Conservation (phyloP, 2,797 vertebrate genomes). For the Hydrolagus colliei region DNA sequence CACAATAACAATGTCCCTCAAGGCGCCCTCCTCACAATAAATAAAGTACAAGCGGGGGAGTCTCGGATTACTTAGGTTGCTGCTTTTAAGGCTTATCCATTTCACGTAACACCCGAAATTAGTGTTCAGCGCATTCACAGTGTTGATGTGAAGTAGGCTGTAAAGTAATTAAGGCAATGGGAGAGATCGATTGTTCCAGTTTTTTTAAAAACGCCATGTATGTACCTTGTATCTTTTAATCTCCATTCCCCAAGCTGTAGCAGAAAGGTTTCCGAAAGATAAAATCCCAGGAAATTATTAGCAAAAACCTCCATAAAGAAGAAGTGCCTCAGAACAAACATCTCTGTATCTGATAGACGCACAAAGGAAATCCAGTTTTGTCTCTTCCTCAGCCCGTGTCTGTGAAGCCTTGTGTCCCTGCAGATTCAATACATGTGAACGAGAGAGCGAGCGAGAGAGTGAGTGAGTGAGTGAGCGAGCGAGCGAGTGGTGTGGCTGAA, state of each 20-base stretch:
- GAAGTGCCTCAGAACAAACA: constrained; percentile 14
- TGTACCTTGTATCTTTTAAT: constrained; percentile 29
- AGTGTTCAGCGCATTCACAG: background rate
- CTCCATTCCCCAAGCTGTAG: constrained; percentile 27
- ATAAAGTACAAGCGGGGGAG: background rate
- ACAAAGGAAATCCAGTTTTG: constrained; percentile 12
- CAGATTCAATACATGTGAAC: no score
- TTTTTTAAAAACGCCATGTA: background rate
- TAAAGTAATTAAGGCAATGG: background rate
- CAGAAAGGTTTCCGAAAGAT: background rate
- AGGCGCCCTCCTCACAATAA: background rate
- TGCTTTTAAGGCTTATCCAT: no score
- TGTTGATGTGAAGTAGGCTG: background rate
- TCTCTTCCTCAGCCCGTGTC: background rate
- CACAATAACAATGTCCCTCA: background rate
- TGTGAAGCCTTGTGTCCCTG: background rate
- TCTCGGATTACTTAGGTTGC: no score
- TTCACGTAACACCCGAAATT: no score
- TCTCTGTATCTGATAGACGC: constrained; percentile 8
- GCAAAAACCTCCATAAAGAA: constrained; percentile 29
- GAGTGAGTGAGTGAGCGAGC: no score
- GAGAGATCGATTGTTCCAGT: background rate
- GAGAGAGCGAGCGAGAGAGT: no score
- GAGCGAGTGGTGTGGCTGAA: background rate
- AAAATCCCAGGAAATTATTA: constrained; percentile 15